Evolutionary conservation across 2,113 vertebrate species (phyloP).

Genomic region (Otocyon megalotis): DNA sequence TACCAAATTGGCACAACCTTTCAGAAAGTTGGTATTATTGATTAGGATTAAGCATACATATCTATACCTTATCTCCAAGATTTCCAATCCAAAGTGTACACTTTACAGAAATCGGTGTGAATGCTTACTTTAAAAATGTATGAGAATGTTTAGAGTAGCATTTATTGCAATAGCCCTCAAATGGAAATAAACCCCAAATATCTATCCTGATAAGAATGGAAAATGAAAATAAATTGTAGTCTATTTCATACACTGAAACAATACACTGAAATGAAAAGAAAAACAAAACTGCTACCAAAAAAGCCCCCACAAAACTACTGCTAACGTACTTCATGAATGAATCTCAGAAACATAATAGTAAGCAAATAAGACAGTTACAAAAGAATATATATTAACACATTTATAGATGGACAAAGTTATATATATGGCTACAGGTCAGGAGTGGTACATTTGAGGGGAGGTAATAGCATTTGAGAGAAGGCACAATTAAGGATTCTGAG

Average conservation of each 20-base stretch:
- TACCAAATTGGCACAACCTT: neutral
- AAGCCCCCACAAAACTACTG: neutral
- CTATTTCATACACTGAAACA: neutral
- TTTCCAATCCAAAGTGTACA: neutral
- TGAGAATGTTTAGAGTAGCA: neutral
- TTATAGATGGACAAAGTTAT: neutral
- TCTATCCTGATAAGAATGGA: neutral
- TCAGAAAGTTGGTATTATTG: neutral
- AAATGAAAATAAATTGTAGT: neutral
- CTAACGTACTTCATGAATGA: neutral
- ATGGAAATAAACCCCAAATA: neutral
- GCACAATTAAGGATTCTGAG: neutral
- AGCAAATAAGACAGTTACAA: neutral
- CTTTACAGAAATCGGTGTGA: neutral
- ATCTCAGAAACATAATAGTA: neutral
- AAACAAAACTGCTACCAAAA: neutral
- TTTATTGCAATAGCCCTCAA: neutral
- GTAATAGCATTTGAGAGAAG: neutral
- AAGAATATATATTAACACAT: neutral
- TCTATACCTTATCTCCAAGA: neutral
- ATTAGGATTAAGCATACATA: neutral
- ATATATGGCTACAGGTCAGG: neutral
- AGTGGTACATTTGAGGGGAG: neutral
- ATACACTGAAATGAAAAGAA: conserved; percentile 11
- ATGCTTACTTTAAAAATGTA: neutral